Conservation (phyloP, 64 coral and sea anemone species). For the Porites lutea region DNA sequence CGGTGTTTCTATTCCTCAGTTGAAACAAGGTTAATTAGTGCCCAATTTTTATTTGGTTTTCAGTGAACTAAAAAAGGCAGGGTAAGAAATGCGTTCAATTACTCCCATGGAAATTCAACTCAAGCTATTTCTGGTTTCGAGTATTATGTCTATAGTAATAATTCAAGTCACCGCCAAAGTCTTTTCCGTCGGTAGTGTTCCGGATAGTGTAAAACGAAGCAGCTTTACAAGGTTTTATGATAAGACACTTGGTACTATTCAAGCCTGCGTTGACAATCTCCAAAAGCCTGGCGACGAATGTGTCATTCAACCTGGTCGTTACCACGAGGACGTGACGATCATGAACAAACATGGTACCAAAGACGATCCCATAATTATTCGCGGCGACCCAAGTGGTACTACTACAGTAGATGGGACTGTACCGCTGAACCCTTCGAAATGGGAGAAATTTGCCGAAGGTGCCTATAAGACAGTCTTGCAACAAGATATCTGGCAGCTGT, state of each 20-base stretch:
- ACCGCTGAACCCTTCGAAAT: background rate
- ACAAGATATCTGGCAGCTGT: constrained; percentile 55
- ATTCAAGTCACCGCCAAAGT: too few relatives aligned
- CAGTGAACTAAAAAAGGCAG: too few relatives aligned
- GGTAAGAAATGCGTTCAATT: too few relatives aligned
- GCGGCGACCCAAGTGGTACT: background rate
- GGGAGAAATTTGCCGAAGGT: background rate
- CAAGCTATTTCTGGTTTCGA: too few relatives aligned
- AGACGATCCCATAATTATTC: background rate
- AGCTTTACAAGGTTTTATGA: too few relatives aligned
- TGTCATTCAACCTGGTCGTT: background rate
- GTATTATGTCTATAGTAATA: too few relatives aligned
- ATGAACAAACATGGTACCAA: background rate
- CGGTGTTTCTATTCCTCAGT: too few relatives aligned
- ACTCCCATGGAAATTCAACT: too few relatives aligned
- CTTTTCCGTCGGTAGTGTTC: too few relatives aligned
- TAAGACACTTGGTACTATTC: background rate
- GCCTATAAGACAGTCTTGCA: background rate
- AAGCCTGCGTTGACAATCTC: constrained; percentile 14
- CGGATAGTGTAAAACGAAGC: too few relatives aligned
- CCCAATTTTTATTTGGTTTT: too few relatives aligned
- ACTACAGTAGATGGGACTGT: background rate
- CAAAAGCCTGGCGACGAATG: background rate
- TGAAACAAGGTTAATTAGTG: too few relatives aligned
- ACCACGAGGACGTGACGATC: background rate